Percentiles rank a stretch among this genome's conserved stretches.
phyloP scores from a whole-genome alignment of 2,113 vertebrate species.

The Rhynchopsitta pachyrhyncha region DNA sequence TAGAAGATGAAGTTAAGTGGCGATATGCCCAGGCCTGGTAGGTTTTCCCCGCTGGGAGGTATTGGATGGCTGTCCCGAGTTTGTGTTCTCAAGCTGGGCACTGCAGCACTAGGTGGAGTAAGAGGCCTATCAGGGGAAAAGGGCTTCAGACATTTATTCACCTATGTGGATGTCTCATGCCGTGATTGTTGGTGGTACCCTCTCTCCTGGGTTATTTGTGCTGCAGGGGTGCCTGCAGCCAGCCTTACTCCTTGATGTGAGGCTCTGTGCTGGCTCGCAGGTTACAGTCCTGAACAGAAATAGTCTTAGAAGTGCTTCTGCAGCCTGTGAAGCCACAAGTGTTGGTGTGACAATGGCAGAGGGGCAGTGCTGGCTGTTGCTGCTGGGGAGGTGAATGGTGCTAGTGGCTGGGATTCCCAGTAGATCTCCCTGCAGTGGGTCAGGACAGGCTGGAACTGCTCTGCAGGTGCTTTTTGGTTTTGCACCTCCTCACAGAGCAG shows the following conservation, averaged over 20 bases:
- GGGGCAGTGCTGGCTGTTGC: neutral
- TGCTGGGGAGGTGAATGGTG: neutral
- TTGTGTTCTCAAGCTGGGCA: neutral
- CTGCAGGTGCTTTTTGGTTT: neutral
- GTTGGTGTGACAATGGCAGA: neutral
- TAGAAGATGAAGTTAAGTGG: neutral
- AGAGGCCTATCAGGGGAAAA: neutral
- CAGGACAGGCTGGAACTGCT: neutral
- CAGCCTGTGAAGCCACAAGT: neutral
- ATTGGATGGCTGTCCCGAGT: neutral
- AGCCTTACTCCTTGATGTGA: fast-evolving
- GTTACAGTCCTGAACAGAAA: neutral
- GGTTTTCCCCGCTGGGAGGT: neutral
- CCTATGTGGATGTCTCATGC: neutral
- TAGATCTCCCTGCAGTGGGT: neutral
- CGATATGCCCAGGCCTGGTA: neutral
- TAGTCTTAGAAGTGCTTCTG: neutral
- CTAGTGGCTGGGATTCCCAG: neutral
- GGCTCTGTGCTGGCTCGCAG: neutral
- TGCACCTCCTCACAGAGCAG: neutral
- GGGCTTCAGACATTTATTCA: neutral
- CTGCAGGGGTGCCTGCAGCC: neutral
- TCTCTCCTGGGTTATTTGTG: neutral
- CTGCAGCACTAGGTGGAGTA: neutral
- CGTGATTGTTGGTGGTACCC: neutral